phyloP scores from a whole-genome alignment of 37 sponge, comb jelly and placozoan species.

The Eunapius fragilis region DNA sequence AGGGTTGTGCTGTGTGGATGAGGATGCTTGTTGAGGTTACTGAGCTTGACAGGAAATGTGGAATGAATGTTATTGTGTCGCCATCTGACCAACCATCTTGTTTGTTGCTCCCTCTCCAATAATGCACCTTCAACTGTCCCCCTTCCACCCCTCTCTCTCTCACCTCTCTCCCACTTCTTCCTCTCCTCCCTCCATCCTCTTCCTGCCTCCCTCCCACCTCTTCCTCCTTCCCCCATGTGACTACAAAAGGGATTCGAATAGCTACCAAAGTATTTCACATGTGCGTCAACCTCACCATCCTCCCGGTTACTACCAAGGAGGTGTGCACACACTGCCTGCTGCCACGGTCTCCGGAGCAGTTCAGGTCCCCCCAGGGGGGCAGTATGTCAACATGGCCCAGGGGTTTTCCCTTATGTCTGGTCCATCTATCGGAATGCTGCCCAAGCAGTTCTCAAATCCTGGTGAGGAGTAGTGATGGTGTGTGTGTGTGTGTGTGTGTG shows the following conservation, averaged over 20 bases:
- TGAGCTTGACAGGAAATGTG: no score
- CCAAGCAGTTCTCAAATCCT: slow-evolving; percentile 4
- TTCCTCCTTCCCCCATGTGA: background rate
- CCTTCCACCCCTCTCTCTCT: background rate
- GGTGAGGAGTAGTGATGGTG: background rate
- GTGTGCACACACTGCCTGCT: slow-evolving; percentile 17
- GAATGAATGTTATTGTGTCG: no score
- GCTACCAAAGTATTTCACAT: background rate
- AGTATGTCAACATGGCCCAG: slow-evolving; percentile 1
- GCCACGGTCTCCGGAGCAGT: background rate
- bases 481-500: no score
- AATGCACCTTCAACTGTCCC: background rate
- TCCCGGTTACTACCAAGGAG: no score
- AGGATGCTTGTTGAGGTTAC: no score
- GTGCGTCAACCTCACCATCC: background rate
- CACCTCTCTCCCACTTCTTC: slow-evolving; percentile 5
- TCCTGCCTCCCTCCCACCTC: background rate
- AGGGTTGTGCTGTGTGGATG: no score
- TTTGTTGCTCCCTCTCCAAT: background rate
- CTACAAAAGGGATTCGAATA: background rate
- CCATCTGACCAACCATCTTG: background rate
- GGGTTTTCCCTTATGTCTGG: background rate
- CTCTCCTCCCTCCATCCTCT: background rate
- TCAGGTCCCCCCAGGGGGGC: background rate
- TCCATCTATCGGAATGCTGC: background rate